Conservation (phyloP, 2,113 vertebrate genomes). For the Leiothrix lutea region DNA sequence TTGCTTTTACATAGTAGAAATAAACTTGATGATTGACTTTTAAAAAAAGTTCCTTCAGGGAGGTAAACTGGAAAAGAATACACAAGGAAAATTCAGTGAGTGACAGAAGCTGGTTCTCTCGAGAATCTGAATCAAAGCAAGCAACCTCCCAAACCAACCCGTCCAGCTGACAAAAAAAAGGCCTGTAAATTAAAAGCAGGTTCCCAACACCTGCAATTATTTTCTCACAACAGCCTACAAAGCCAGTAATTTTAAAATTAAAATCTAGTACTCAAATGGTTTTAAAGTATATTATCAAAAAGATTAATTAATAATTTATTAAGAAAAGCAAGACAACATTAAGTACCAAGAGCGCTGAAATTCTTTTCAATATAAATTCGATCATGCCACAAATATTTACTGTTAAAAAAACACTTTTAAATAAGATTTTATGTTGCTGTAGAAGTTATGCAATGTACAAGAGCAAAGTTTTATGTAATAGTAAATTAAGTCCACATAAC, state of each 20-base stretch:
- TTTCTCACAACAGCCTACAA: neutral
- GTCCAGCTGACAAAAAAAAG: neutral
- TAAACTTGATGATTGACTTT: neutral
- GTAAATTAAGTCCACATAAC: neutral
- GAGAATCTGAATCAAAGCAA: neutral
- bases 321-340: neutral
- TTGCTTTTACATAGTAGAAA: neutral
- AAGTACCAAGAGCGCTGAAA: neutral
- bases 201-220: neutral
- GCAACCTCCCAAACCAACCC: neutral
- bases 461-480: neutral
- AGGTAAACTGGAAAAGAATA: neutral
- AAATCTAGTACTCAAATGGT: neutral
- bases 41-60: neutral
- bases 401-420: neutral
- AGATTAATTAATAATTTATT: neutral
- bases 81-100: neutral
- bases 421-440: neutral
- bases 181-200: neutral
- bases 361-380: neutral
- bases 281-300: neutral
- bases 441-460: neutral
- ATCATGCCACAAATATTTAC: neutral
- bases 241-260: neutral
- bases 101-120: neutral